Conservation (phyloP, 1,140 invertebrate genomes). For the Cylas formicarius region DNA sequence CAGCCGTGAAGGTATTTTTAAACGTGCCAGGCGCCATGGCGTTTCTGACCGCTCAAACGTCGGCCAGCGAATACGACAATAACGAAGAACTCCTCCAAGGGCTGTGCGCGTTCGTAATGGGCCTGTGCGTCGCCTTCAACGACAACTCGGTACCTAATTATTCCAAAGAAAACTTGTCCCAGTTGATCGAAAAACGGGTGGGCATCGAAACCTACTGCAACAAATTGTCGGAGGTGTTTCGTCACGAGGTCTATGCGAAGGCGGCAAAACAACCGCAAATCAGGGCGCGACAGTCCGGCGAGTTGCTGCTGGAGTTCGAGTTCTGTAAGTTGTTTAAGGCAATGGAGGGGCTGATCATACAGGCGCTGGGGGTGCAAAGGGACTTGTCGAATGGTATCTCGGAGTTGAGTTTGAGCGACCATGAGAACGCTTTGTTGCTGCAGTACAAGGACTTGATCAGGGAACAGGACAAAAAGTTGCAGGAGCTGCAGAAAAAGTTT, state of each 20-base stretch:
- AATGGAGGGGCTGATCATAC: slow-evolving; percentile 56
- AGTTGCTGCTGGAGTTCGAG: slow-evolving; percentile 84
- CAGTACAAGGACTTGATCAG: slow-evolving; percentile 88
- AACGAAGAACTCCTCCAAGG: slow-evolving; percentile 79
- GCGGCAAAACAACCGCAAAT: slow-evolving; percentile 91
- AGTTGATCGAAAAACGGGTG: slow-evolving; percentile 85
- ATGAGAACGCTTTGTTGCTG: slow-evolving; percentile 55
- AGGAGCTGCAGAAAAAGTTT: slow-evolving; percentile 52
- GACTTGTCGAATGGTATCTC: slow-evolving; percentile 46
- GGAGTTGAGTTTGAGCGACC: slow-evolving; percentile 47
- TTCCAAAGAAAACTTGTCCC: slow-evolving; percentile 71
- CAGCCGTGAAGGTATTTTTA: slow-evolving; percentile 79
- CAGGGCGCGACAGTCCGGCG: slow-evolving; percentile 62
- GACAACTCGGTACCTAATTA: slow-evolving; percentile 77
- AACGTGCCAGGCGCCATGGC: slow-evolving; percentile 69
- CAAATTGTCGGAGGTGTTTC: slow-evolving; percentile 77
- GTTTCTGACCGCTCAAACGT: slow-evolving; percentile 72
- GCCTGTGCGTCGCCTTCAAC: slow-evolving; percentile 88
- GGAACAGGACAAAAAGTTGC: slow-evolving; percentile 72
- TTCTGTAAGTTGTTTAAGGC: slow-evolving; percentile 86
- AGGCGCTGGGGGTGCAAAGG: slow-evolving; percentile 49
- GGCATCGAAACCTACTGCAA: slow-evolving; percentile 85
- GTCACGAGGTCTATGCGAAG: slow-evolving; percentile 84
- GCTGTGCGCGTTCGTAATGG: slow-evolving; percentile 89
- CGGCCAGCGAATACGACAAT: slow-evolving; percentile 76